Percentiles rank a stretch among this genome's conserved stretches.
Conservation (phyloP, 2,113 vertebrate genomes). For the Seriola quinqueradiata region DNA sequence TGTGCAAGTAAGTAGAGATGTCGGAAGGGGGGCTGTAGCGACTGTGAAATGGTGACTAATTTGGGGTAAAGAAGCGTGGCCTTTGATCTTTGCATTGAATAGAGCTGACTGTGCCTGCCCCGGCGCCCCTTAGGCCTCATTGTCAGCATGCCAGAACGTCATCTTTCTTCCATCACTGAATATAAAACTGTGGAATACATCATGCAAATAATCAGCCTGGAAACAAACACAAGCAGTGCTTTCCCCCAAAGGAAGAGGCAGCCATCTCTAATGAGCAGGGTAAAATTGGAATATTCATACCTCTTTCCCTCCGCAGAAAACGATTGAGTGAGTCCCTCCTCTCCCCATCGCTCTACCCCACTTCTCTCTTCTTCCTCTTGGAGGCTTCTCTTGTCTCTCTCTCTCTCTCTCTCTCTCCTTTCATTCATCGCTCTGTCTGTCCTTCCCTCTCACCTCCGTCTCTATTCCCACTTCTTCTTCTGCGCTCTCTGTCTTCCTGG, state of each 20-base stretch:
- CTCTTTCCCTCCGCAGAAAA: constrained; percentile 56
- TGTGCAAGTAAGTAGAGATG: constrained; percentile 28
- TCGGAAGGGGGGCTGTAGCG: constrained; percentile 33
- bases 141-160: constrained; percentile 74
- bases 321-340: constrained; percentile 60
- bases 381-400: background rate
- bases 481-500: constrained; percentile 48
- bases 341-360: constrained; percentile 17
- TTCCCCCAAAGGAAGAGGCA: constrained; percentile 77
- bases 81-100: constrained; percentile 76
- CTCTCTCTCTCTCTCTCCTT: background rate
- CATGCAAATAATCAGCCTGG: constrained; percentile 83
- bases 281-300: constrained; percentile 81
- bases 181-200: constrained; percentile 80
- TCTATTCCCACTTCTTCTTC: constrained; percentile 36
- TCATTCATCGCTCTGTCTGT: constrained; percentile 38
- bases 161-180: constrained; percentile 73
- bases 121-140: constrained; percentile 68
- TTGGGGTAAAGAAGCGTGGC: constrained; percentile 64
- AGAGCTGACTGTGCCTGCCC: constrained; percentile 67
- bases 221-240: constrained; percentile 79
- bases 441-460: constrained; percentile 40
- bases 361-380: constrained; percentile 17
- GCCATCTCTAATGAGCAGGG: constrained; percentile 78
- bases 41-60: constrained; percentile 76